phyloP scores from a whole-genome alignment of 1,140 invertebrate species.

The Parapsyche elsis region DNA sequence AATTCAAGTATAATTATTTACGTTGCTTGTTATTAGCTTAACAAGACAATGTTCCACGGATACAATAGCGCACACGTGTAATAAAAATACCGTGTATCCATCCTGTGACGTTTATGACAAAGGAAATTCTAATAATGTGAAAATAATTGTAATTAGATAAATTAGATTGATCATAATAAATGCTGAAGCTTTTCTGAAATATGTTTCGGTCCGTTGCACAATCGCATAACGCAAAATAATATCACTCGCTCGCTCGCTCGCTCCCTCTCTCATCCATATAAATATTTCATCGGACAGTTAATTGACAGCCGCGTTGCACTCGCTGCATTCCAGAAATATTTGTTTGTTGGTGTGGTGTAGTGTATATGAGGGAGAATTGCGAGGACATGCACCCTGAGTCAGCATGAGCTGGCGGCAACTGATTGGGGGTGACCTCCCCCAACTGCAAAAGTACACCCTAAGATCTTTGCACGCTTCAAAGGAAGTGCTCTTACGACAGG shows the following conservation, averaged over 20 bases:
- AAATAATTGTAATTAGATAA: too few relatives aligned
- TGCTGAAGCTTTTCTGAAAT: too few relatives aligned
- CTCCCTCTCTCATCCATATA: neutral
- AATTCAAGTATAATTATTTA: neutral
- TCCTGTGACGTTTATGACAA: too few relatives aligned
- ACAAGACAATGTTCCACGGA: constrained; percentile 12
- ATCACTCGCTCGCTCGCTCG: neutral
- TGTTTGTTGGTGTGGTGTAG: constrained; percentile 7
- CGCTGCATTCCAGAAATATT: constrained; percentile 40
- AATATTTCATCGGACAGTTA: constrained; percentile 40
- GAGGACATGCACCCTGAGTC: constrained; percentile 36
- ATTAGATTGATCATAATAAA: too few relatives aligned
- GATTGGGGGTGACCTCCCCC: constrained; percentile 27
- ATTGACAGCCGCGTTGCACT: constrained; percentile 28
- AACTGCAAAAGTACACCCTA: neutral
- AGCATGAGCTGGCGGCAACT: constrained; percentile 12
- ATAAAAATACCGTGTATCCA: too few relatives aligned
- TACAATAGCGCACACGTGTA: constrained; percentile 15
- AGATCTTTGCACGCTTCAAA: constrained; percentile 28
- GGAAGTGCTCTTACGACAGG: neutral
- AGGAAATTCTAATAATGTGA: too few relatives aligned
- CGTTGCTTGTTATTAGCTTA: constrained; percentile 10
- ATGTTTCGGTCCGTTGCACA: too few relatives aligned
- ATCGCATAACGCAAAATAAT: too few relatives aligned
- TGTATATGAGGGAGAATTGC: neutral